phyloP scores from a whole-genome alignment of 1,140 invertebrate species.

The Wiebesia pumilae region DNA sequence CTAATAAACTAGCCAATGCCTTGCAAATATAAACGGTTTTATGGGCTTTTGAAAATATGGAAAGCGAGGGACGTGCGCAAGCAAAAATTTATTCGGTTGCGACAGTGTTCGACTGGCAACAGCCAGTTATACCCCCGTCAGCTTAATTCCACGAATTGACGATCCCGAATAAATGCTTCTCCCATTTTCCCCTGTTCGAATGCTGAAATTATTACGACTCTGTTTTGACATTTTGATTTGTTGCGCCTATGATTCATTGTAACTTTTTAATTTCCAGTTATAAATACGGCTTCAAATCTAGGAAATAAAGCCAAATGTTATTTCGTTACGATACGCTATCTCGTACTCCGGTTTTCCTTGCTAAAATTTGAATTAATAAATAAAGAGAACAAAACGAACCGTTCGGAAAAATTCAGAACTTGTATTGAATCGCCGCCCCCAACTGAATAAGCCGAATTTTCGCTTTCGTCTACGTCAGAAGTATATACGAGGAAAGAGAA shows the following conservation, averaged over 20 bases:
- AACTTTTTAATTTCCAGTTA: background rate
- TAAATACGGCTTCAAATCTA: background rate
- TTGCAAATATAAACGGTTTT: background rate
- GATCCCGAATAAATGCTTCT: too few species aligned
- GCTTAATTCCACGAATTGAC: background rate
- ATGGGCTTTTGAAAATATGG: constrained; percentile 11
- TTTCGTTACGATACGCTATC: background rate
- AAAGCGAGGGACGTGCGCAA: background rate
- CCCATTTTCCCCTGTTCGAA: background rate
- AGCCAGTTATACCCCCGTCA: background rate
- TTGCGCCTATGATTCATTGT: background rate
- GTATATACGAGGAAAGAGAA: too few species aligned
- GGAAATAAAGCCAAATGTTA: background rate
- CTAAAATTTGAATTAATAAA: too few species aligned
- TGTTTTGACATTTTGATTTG: background rate
- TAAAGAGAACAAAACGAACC: too few species aligned
- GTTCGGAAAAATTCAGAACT: too few species aligned
- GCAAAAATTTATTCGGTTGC: background rate
- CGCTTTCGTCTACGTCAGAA: too few species aligned
- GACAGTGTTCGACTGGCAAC: background rate
- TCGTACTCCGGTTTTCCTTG: too few species aligned
- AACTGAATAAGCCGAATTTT: too few species aligned
- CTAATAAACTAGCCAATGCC: constrained; percentile 32
- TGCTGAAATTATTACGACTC: background rate
- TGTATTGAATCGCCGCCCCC: too few species aligned